Evolutionary conservation across 2,797 vertebrate species (phyloP).

Genomic region (Antennarius maculatus): DNA sequence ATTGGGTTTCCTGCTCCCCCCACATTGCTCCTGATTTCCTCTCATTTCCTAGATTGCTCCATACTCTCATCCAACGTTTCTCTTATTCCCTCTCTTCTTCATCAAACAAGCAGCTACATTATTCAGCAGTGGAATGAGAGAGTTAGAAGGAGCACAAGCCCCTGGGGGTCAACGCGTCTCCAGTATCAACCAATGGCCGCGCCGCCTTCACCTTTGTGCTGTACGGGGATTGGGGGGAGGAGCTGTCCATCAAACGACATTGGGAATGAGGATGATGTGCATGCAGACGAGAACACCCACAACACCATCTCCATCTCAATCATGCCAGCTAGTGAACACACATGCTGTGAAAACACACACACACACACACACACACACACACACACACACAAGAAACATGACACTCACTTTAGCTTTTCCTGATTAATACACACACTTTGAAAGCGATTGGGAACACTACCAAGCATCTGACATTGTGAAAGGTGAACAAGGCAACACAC

Average conservation of each 20-base stretch:
- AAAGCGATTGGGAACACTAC: slow-evolving; percentile 59
- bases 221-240: slow-evolving; percentile 35
- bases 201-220: slow-evolving; percentile 30
- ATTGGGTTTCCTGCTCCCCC: slow-evolving; percentile 22
- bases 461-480: slow-evolving; percentile 74
- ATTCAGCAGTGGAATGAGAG: slow-evolving; percentile 54
- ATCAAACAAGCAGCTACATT: slow-evolving; percentile 70
- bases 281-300: slow-evolving; percentile 62
- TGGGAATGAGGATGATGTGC: slow-evolving; percentile 47
- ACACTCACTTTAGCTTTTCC: slow-evolving; percentile 38
- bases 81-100: slow-evolving; percentile 44
- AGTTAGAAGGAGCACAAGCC: slow-evolving; percentile 22
- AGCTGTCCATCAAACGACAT: slow-evolving; percentile 41
- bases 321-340: slow-evolving; percentile 24
- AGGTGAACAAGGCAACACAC: slow-evolving; percentile 57
- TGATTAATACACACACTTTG: slow-evolving; percentile 38
- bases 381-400: slow-evolving; percentile 6
- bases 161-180: slow-evolving; percentile 43
- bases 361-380: not conserved
- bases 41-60: slow-evolving; percentile 26
- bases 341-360: slow-evolving; percentile 16
- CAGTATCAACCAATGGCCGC: slow-evolving; percentile 56
- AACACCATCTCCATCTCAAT: slow-evolving; percentile 71
- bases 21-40: slow-evolving; percentile 30
- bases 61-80: slow-evolving; percentile 12